Base-by-base conservation (phyloP, 2,888 invertebrate species). In the Polia nebulosa region DNA sequence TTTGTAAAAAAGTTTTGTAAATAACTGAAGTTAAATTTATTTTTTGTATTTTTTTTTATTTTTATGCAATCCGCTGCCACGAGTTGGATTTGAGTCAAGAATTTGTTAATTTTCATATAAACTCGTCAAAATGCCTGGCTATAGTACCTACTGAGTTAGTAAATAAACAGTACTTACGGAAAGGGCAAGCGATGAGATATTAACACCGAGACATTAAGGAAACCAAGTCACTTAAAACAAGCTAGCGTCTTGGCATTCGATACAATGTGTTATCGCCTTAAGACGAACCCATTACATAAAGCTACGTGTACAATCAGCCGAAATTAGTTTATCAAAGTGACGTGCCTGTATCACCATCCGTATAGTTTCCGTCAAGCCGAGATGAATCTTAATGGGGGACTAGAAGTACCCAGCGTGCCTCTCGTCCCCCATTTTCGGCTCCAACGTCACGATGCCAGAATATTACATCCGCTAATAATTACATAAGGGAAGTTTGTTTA, bases 321-420 rank as follows among this genome's bases (percentile, higher is more conserved):
- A 68, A 76, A 78, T 78, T 76, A 80, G 81, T 80, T 78, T 72
- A 65, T 67, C 64, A 61, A 78, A 80, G 76, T 72, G 61, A 72
- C 57, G 52, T 53, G 68, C 65, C 55, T 63, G 52, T 78, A 56
- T 72, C 76, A 67, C 51, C 36, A 69, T 60, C 60, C 47, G 5
- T 53, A 68, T 52, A 70, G 75, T 76, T 73, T 32, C 41, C 56
- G 52, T 57, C 39, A 57, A 25, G 32, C 51, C 20, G 49, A 63
- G 56, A 67, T 72, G 57, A 78, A 65, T 57, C 77, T 76, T 80
- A 72, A 80, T 72, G 39, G 72, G 22, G 52, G 53, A 52, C 61
- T 58, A 32, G 64, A 49, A 67, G 49, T 36, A 66, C 55, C 41
- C 27, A 44, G 47, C 44, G 64, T 73, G 11, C 32, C 51, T 44